Conservation (phyloP, 2,888 invertebrate genomes). For the Resseliella maxima region DNA sequence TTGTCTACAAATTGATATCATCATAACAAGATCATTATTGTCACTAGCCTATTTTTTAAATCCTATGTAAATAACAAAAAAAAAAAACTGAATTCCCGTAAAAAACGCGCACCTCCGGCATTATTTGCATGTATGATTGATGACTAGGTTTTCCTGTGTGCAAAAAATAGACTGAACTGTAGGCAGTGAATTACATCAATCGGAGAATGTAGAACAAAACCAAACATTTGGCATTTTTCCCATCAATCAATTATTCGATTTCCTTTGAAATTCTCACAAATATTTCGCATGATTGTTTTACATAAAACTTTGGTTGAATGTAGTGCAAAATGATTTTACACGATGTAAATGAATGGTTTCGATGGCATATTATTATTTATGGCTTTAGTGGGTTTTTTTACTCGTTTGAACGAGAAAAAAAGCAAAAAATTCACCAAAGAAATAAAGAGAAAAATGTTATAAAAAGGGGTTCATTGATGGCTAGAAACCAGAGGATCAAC, state of each 20-base stretch:
- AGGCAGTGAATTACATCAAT: not conserved
- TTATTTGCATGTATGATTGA: not conserved
- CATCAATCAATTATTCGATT: conserved; percentile 25
- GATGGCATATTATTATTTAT: not conserved
- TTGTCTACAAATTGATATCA: not conserved
- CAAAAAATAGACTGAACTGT: not conserved
- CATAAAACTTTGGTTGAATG: not conserved
- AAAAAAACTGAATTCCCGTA: not conserved
- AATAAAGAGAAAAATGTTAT: not conserved
- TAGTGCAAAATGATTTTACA: not conserved
- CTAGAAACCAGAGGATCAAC: not conserved
- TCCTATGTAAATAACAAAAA: not conserved
- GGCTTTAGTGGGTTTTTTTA: not conserved
- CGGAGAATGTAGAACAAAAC: not conserved
- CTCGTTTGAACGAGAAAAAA: not conserved
- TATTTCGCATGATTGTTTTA: not conserved
- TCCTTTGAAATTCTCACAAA: conserved; percentile 25
- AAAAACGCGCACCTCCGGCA: not conserved
- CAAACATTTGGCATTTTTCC: conserved; percentile 43
- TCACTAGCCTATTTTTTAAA: not conserved
- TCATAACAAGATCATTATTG: conserved; percentile 26
- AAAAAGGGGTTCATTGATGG: not conserved
- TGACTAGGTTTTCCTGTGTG: not conserved
- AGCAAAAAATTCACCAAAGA: not conserved
- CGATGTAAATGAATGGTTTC: conserved; percentile 13